phyloP scores from a whole-genome alignment of 2,113 vertebrate genomes.

The Proterorhinus semilunaris region DNA sequence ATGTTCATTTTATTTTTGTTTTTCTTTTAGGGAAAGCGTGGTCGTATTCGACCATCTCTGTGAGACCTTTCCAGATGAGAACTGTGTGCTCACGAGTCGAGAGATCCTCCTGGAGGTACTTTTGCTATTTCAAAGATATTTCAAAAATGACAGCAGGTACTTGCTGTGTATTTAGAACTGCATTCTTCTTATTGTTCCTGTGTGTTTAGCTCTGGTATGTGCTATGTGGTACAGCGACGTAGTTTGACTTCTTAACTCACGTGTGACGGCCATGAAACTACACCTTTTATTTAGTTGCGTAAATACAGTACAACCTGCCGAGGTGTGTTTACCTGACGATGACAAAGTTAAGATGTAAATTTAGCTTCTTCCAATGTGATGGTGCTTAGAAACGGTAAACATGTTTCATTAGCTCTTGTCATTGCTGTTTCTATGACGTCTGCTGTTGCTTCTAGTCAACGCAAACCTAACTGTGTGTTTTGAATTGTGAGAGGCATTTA shows the following conservation, averaged over 20 bases:
- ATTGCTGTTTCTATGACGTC: too few relatives aligned
- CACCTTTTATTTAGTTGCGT: neutral
- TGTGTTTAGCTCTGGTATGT: neutral
- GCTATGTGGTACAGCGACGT: neutral
- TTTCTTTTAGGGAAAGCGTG: conserved; percentile 76
- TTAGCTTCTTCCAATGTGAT: too few relatives aligned
- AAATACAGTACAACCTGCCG: too few relatives aligned
- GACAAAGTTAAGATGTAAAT: too few relatives aligned
- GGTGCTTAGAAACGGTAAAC: too few relatives aligned
- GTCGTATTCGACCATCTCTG: conserved; percentile 80
- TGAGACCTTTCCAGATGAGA: conserved; percentile 86
- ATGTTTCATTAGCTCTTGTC: too few relatives aligned
- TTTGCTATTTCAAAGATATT: neutral
- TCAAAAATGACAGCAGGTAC: neutral
- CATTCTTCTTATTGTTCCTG: neutral
- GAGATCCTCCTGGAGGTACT: conserved; percentile 82
- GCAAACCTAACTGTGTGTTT: conserved; percentile 15
- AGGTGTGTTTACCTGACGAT: too few relatives aligned
- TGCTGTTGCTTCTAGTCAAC: neutral
- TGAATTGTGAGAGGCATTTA: neutral
- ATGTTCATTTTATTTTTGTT: neutral
- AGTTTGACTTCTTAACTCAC: neutral
- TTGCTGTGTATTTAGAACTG: neutral
- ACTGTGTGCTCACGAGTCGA: conserved; percentile 82
- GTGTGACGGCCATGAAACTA: too few relatives aligned